phyloP scores from a whole-genome alignment of 2,797 vertebrate species.

The Cottoperca gobio region DNA sequence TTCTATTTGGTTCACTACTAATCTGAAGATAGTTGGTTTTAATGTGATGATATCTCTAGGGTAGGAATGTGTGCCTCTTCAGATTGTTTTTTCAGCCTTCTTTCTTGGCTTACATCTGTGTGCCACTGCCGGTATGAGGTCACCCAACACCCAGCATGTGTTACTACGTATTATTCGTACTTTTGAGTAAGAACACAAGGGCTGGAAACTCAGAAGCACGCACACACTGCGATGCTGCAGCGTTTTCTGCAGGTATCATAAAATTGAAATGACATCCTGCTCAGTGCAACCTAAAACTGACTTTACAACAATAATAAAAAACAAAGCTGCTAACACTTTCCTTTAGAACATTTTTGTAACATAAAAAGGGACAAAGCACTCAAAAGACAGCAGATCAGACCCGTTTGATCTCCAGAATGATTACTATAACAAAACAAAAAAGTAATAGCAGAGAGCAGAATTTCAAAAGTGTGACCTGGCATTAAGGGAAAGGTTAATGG shows the following conservation, averaged over 20 bases:
- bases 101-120: not conserved
- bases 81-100: not conserved
- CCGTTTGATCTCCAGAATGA: too few species aligned
- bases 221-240: constrained; percentile 6
- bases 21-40: not conserved
- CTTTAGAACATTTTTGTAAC: not conserved
- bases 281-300: not conserved
- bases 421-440: too few species aligned
- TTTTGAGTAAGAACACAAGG: constrained; percentile 6
- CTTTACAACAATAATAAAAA: constrained; percentile 11
- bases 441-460: not conserved
- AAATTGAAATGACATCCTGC: not conserved
- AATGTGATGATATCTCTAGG: not conserved
- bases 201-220: constrained; percentile 3
- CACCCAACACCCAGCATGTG: constrained; percentile 41
- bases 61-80: not conserved
- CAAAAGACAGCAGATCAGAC: not conserved
- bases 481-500: not conserved
- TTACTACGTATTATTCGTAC: constrained; percentile 8
- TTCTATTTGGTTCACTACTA: not conserved
- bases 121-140: constrained; percentile 4
- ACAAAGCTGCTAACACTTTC: not conserved
- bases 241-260: not conserved
- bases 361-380: not conserved
- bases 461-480: too few species aligned